Conservation (phyloP, 2,888 invertebrate genomes). For the Drosophila suboccidentalis region DNA sequence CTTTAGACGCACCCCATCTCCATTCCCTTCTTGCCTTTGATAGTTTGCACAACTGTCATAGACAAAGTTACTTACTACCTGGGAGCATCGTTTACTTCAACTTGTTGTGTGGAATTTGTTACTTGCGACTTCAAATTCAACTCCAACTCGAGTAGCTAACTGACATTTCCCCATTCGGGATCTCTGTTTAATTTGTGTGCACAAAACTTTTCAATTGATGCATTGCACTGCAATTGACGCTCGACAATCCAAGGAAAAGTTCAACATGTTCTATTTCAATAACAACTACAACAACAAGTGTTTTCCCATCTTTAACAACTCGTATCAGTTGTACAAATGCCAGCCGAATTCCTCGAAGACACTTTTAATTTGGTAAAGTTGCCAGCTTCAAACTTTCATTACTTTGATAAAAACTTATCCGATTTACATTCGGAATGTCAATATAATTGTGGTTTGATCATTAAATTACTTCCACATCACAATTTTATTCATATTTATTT, state of each 20-base stretch:
- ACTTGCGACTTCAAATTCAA: slow-evolving; percentile 7
- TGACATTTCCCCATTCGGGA: slow-evolving; percentile 13
- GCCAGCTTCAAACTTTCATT: too few species aligned
- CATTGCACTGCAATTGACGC: slow-evolving; percentile 18
- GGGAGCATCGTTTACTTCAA: slow-evolving; percentile 21
- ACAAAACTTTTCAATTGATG: slow-evolving; percentile 48
- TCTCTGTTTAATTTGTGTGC: slow-evolving; percentile 16
- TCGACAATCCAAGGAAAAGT: background rate
- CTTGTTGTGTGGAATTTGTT: slow-evolving; percentile 27
- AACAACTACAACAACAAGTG: background rate
- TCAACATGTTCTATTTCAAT: slow-evolving; percentile 1
- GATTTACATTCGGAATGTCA: too few species aligned
- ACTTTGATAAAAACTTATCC: too few species aligned
- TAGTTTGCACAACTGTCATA: slow-evolving; percentile 40
- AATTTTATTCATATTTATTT: too few species aligned
- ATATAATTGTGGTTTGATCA: too few species aligned
- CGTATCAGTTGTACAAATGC: background rate
- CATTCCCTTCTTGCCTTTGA: background rate
- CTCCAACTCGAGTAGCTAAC: slow-evolving; percentile 31
- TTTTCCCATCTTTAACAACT: background rate
- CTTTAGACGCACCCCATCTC: slow-evolving; percentile 22
- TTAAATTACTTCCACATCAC: too few species aligned
- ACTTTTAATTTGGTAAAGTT: too few species aligned
- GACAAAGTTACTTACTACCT: slow-evolving; percentile 37
- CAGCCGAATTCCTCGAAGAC: background rate